Conservation (phyloP, 2,113 vertebrate genomes). For the Pygoscelis antarcticus region DNA sequence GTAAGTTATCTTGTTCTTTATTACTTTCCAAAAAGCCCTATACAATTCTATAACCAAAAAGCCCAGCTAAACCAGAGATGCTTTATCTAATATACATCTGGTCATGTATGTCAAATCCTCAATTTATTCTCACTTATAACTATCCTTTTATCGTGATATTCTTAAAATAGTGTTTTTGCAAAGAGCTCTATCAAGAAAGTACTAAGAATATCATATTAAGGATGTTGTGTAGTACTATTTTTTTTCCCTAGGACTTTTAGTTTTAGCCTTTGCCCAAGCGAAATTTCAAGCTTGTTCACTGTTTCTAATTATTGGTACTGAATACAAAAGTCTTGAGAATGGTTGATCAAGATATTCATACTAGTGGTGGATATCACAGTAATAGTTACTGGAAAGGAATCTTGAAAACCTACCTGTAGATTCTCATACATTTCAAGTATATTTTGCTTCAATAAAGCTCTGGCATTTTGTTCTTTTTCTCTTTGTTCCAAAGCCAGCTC, state of each 20-base stretch:
- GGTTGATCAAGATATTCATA: not conserved
- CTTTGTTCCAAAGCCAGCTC: constrained; percentile 72
- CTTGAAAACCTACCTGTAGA: constrained; percentile 77
- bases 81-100: not conserved
- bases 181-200: not conserved
- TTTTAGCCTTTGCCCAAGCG: not conserved
- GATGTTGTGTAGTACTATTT: not conserved
- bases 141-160: not conserved
- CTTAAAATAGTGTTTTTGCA: not conserved
- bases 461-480: constrained; percentile 64
- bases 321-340: not conserved
- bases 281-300: not conserved
- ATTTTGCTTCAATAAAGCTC: constrained; percentile 68
- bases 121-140: not conserved
- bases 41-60: not conserved
- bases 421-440: constrained; percentile 77
- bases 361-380: not conserved
- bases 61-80: not conserved
- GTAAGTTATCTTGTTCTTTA: not conserved
- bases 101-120: not conserved
- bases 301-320: not conserved
- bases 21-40: not conserved
- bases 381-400: not conserved
- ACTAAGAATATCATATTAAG: not conserved
- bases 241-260: not conserved